These are phyloP conservation scores for Phalera bucephala DNA, from an alignment of 2,888 invertebrate species.

Conservation along the genomic window DNA sequence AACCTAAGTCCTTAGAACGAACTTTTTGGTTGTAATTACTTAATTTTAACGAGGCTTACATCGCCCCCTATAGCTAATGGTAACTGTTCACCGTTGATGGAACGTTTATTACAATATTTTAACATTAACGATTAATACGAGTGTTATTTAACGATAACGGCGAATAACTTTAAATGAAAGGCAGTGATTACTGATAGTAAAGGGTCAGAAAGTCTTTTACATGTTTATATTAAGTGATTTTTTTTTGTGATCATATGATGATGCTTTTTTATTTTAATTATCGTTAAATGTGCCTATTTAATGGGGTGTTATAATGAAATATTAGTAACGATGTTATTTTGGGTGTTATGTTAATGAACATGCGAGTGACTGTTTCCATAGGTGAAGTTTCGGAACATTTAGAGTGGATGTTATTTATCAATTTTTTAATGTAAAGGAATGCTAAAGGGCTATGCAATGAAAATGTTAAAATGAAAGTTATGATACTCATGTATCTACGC, in stretches of 20 bases:
- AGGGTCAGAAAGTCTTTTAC: slow-evolving; percentile 46
- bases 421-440: slow-evolving; percentile 17
- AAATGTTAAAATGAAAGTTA: slow-evolving; percentile 10
- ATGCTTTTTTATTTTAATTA: slow-evolving; percentile 14
- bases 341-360: background rate
- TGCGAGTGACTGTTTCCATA: background rate
- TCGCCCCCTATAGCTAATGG: slow-evolving; percentile 71
- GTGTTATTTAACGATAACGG: slow-evolving; percentile 62
- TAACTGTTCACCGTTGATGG: slow-evolving; percentile 82
- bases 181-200: slow-evolving; percentile 69
- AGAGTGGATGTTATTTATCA: background rate
- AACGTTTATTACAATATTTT: slow-evolving; percentile 71
- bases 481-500: background rate
- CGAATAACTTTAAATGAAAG: slow-evolving; percentile 60
- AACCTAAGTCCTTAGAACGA: slow-evolving; percentile 82
- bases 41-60: slow-evolving; percentile 64
- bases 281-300: slow-evolving; percentile 13
- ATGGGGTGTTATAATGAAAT: too few species aligned
- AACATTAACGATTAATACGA: slow-evolving; percentile 71
- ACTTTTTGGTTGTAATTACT: slow-evolving; percentile 82
- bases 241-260: slow-evolving; percentile 18
- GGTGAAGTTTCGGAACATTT: background rate
- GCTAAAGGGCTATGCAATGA: slow-evolving; percentile 17
- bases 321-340: slow-evolving; percentile 11
- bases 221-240: slow-evolving; percentile 8